A percentile compares a stretch with the other conserved stretches of the same genome.
Evolutionary conservation across 2,113 vertebrate species (phyloP).

Genomic region (Osmerus mordax): DNA sequence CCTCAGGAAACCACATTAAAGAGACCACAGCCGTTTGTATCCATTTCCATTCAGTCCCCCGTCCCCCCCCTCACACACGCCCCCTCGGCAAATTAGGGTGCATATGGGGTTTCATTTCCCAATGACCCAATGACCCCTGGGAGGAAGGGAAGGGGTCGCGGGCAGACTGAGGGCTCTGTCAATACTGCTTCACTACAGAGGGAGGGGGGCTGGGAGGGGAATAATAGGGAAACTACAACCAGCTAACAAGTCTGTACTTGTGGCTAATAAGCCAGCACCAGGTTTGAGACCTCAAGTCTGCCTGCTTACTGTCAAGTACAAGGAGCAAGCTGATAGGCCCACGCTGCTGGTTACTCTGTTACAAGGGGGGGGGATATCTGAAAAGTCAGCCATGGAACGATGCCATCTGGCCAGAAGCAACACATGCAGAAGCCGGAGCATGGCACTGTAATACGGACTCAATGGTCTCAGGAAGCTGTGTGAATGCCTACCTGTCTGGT

Average conservation of each 20-base stretch:
- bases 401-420: too few species aligned
- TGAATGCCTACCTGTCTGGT: too few species aligned
- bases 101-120: conserved; percentile 50
- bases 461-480: too few species aligned
- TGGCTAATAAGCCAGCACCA: neutral
- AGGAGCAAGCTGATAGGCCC: too few species aligned
- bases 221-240: neutral
- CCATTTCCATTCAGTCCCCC: conserved; percentile 20
- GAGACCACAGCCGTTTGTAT: conserved; percentile 7
- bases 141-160: neutral
- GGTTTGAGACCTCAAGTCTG: too few species aligned
- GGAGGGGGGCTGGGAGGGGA: neutral
- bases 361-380: too few species aligned
- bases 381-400: too few species aligned
- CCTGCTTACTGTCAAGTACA: too few species aligned
- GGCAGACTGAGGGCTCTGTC: conserved; percentile 8
- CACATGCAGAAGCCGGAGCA: too few species aligned
- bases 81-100: conserved; percentile 15
- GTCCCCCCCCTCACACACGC: too few species aligned
- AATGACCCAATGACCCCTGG: conserved; percentile 40
- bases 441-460: too few species aligned
- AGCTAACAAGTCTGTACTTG: neutral
- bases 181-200: neutral
- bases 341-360: too few species aligned
- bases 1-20: conserved; percentile 17